Base-by-base conservation (phyloP, 2,113 vertebrate species). In the Stegostoma tigrinum region DNA sequence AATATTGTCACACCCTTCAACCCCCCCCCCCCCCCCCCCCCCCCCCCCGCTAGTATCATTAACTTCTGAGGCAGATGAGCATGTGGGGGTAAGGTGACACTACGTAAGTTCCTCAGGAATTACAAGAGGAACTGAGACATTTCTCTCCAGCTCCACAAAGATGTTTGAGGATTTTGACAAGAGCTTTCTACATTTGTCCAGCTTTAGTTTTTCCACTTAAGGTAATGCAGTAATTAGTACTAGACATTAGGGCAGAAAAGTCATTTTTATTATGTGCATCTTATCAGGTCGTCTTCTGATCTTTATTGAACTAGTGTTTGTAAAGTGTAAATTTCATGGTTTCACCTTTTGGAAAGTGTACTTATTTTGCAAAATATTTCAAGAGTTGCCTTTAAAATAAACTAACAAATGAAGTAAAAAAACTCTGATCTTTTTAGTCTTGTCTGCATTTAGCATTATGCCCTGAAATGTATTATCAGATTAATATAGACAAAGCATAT, bases 321-420 rank as follows among this genome's bases (percentile, higher is more conserved):
- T 42, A 42, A 83, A 45, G n/a, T 38, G 42, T 93, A 93, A 93
- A 93, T 66, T 66, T n/a, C 80, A 93, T 34, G 19, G 61, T 38
- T 93, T 64, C 27, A 30, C 6, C 64, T 64, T 83, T 83, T 83
- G 80, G 5, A 45, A 83, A 83, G 52, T 61, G 52, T 64, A n/a
- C 21, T 93, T 93, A 66, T 64, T 83, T 83, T 45, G 17, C 66
- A 38, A 93, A 67, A 34, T 38, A 66, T 66, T 91, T 64, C 8
- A n/a, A n/a, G 89, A 66, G 21, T 66, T 93, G 89, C 61, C 89
- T 93, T 66, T 64, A 83, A 17, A 83, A 83, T 83, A 83, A 91
- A 91, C n/a, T n/a, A 90, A 89, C 24, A 89, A 93, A 38, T 21
- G n/a, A 5, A 12, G 61, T 93, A 38, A 93, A 66, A 93, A 66